Evolutionary conservation across 2,113 vertebrate species (phyloP), one percentile per base, ranked within the genome.

Genomic region (Salvelinus namaycush): DNA sequence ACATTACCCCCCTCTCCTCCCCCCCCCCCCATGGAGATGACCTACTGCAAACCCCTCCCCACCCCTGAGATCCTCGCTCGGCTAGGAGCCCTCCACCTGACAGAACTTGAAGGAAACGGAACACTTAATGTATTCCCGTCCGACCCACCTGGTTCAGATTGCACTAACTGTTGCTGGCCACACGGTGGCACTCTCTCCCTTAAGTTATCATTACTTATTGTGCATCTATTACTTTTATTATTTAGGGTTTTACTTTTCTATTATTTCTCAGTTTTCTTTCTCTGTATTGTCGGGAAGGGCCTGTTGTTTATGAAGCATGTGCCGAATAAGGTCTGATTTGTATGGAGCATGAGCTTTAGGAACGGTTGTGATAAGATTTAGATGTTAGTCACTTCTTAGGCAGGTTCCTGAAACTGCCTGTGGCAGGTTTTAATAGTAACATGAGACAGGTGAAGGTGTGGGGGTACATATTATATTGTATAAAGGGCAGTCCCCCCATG

Each of bases 101-200:
- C 31, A 34, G 24, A 64, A 62, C 71, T 13, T 14, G 26, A 66
- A 67, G 76, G 76, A 85, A 81, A 64, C 81, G 81, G 81, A 59
- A 18, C 39, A 51, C 77, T 27, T 31, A 84, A 5, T 62, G 16
- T 67, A 70, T 74, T 76, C 72, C 8, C 39, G 39, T 11, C 87
- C 88, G 88, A 90, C 90, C 89, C 70, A 80, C 67, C 78, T 76
- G 68, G 81, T 79, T 86, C 79, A 87, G 79, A 83, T 89, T 92
- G 91, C 91, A 91, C 90, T 91, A 87, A 86, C 77, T 68, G 75
- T 79, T 76, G 67, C 60, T 81, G 1, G 0, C 81, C 89, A 87
- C 78, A 65, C 5, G 83, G 77, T 80, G 86, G 85, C 29, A 60
- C 76, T 89, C 78, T 81, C 62, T 72, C 79, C 80, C 34, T 60